Base-by-base conservation (phyloP, 2,888 invertebrate genomes). In the Tinea semifulvella region DNA sequence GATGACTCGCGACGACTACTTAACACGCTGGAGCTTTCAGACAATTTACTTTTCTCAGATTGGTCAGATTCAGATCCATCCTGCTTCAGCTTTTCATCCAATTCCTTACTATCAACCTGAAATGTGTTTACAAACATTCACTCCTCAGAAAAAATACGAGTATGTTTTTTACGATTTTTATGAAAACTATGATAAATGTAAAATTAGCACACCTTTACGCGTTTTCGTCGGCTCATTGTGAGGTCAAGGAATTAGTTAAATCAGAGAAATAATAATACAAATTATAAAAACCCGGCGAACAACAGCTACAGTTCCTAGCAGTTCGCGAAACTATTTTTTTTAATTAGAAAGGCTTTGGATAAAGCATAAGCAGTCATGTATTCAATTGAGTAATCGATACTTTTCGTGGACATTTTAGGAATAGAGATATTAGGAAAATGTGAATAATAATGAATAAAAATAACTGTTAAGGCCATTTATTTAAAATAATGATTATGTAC, bases 11-110 rank as follows among this genome's bases (percentile, higher is more conserved):
- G 69, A 7, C 83, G 71, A 7, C 80, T 68, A n/a, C 67, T 58
- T 25, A 82, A 56, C 1, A 81, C 77, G 10, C 74, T 61, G 11
- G 87, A 87, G 54, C 88, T 88, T 7, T 84, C 83, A 4, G 81
- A 68, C 16, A 84, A 65, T 58, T 87, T 87, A 47, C 81, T 83
- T 60, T 82, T 87, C 47, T 88, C 88, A 16, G 85, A 83, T 40
- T 84, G 80, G 57, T 88, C 87, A 1, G 85, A 83, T 49, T 82
- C 80, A 53, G 85, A 85, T 57, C 86, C 88, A 49, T 88, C 88
- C 45, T 81, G 67, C 63, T 84, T 86, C 48, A 84, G 77, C 56
- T 89, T 89, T 53, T 88, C 88, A 53, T 89, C 89, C 57, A 86
- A 65, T 67, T 89, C 89, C 56, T 76, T 75, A 60, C 64, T 73